Conservation (phyloP, 2,797 vertebrate species). For the Clarias platycephalus region DNA sequence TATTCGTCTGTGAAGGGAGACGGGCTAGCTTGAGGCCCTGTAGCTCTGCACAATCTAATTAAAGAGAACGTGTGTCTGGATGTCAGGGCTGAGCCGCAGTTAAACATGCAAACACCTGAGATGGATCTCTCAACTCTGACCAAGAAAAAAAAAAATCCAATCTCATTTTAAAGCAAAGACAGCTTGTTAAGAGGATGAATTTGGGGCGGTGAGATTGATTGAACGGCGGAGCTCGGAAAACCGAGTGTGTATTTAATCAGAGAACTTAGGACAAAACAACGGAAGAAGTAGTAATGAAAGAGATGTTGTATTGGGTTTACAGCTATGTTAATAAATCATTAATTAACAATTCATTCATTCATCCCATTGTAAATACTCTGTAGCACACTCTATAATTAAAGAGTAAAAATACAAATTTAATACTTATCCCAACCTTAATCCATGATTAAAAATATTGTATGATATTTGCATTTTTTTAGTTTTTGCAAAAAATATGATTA, state of each 20-base stretch:
- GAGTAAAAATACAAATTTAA: neutral
- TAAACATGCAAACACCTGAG: slow-evolving; percentile 12
- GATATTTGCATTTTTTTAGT: slow-evolving; percentile 35
- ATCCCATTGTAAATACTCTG: neutral
- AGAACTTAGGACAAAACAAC: neutral
- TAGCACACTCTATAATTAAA: neutral
- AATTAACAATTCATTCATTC: neutral
- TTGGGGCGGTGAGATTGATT: slow-evolving; percentile 11
- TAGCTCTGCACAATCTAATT: neutral
- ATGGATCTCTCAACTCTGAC: neutral
- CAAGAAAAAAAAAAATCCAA: neutral
- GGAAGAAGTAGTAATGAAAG: neutral
- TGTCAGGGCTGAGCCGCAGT: neutral
- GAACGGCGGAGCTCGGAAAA: neutral
- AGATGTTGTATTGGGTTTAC: neutral
- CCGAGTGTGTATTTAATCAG: neutral
- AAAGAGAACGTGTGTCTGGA: neutral
- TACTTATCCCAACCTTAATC: neutral
- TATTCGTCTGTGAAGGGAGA: neutral
- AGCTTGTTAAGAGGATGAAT: slow-evolving; percentile 19
- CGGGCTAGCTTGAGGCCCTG: neutral
- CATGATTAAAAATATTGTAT: neutral
- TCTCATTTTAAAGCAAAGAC: slow-evolving; percentile 12
- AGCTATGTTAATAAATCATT: neutral
- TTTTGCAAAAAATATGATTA: too few species aligned